phyloP scores from a whole-genome alignment of 2,888 invertebrate genomes.

The Rhagium mordax region DNA sequence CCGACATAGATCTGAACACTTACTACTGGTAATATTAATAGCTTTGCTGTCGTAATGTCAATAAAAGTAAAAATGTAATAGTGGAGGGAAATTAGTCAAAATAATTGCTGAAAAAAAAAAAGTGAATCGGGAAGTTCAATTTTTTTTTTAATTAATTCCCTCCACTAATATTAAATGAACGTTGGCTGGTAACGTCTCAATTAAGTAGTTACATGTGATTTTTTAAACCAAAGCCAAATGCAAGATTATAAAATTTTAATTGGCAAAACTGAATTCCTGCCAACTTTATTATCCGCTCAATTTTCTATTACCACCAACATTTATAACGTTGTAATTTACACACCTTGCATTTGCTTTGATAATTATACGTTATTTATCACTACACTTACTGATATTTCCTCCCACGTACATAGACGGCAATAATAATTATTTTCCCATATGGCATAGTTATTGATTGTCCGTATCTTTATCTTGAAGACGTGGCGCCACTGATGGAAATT shows the following conservation, averaged over 20 bases:
- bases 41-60: background rate
- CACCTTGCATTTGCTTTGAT: background rate
- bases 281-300: background rate
- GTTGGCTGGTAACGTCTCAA: too few relatives aligned
- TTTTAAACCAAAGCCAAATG: too few relatives aligned
- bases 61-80: background rate
- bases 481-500: conserved; percentile 12
- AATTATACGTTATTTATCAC: background rate
- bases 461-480: conserved; percentile 7
- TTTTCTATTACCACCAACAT: background rate
- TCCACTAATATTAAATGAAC: too few relatives aligned
- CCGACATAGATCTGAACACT: background rate
- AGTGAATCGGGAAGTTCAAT: too few relatives aligned
- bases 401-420: background rate
- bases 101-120: too few relatives aligned
- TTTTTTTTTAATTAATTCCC: too few relatives aligned
- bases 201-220: too few relatives aligned
- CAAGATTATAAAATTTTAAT: too few relatives aligned
- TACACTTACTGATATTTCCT: background rate
- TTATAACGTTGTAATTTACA: background rate
- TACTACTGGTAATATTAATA: background rate
- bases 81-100: too few relatives aligned
- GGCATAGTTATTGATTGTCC: conserved; percentile 24
- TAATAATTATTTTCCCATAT: conserved; percentile 20
- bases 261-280: too few relatives aligned